Conservation (phyloP, 2,888 invertebrate genomes). For the Leucoptera coffeella region DNA sequence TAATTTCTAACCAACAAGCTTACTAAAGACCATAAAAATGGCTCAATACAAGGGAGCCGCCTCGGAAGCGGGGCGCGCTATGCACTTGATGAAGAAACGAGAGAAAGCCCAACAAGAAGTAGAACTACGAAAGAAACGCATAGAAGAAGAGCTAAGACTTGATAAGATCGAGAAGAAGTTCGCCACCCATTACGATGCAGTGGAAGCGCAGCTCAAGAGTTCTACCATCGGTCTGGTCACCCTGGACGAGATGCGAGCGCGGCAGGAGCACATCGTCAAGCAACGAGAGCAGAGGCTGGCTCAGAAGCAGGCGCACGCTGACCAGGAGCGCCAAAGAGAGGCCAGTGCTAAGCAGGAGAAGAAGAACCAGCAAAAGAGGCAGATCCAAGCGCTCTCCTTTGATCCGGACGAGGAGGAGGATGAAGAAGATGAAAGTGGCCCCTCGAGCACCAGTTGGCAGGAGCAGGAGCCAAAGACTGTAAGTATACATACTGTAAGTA, state of each 20-base stretch:
- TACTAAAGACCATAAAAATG: too few species aligned
- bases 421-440: slow-evolving; percentile 24
- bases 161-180: slow-evolving; percentile 90
- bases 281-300: slow-evolving; percentile 82
- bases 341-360: too few species aligned
- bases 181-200: slow-evolving; percentile 90
- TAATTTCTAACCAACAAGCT: too few species aligned
- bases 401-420: slow-evolving; percentile 65
- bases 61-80: slow-evolving; percentile 1
- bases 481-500: too few species aligned
- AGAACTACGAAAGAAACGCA: slow-evolving; percentile 85
- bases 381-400: slow-evolving; percentile 81
- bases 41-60: slow-evolving; percentile 1
- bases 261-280: slow-evolving; percentile 82
- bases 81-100: slow-evolving; percentile 65
- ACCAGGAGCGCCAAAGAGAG: too few species aligned
- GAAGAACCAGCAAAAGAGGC: too few species aligned
- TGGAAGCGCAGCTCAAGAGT: slow-evolving; percentile 86
- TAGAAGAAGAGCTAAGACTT: slow-evolving; percentile 78
- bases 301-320: slow-evolving; percentile 73
- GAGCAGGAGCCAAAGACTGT: neutral
- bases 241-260: slow-evolving; percentile 89
- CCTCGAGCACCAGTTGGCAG: neutral
- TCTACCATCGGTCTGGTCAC: slow-evolving; percentile 90
- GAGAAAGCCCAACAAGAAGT: slow-evolving; percentile 87